Base-by-base conservation (phyloP, 1,140 invertebrate genomes). In the Drosophila nebulosa region DNA sequence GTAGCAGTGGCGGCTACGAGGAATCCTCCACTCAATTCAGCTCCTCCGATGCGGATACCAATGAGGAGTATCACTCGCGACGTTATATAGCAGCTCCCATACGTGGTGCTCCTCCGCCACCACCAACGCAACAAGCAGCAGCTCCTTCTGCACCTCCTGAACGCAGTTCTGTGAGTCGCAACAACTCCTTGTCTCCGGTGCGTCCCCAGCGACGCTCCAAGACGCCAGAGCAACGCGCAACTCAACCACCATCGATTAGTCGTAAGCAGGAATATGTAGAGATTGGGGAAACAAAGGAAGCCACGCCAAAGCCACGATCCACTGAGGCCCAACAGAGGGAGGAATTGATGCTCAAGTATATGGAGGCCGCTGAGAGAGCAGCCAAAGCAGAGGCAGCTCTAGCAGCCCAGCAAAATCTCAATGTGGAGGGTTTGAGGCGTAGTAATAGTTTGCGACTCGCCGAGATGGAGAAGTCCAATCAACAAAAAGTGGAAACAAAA, bases 21-120 rank as follows among this genome's bases (percentile, higher is more conserved):
- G 90, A 91, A 32, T 91, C 90, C 3, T 91, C 90, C 18, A 91
- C 90, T 2, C 88, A 91, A 60, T 91, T 91, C 26, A 90, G 89
- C 16, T 90, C 88, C 6, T 91, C 90, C 22, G 90, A 91, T 30
- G 86, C 89, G 5, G 90, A 91, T 32, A 78, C 79, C 0, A 68
- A 69, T 1, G 69, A 90, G 57, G 84, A 89, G 36, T 50, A 65
- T 0, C 46, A 39, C 0, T 1, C 64, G 5, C 35, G 73, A 22
- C 26, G 63, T 0, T 85, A 77, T 32, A 52, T 84, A n/a, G 80
- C 80, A 14, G 80, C 69, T 6, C 69, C 80, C 12, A 86, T 86
- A 4, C 83, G 81, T 4, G 81, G 83, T 1, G 78, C 81, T 5
- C 81, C 81, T 0, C 81, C 81, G 0, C 74, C 74, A 2, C 79